Percentiles rank a stretch among this genome's conserved stretches.
phyloP scores from a whole-genome alignment of 2,113 vertebrate genomes.

The Odobenus rosmarus region DNA sequence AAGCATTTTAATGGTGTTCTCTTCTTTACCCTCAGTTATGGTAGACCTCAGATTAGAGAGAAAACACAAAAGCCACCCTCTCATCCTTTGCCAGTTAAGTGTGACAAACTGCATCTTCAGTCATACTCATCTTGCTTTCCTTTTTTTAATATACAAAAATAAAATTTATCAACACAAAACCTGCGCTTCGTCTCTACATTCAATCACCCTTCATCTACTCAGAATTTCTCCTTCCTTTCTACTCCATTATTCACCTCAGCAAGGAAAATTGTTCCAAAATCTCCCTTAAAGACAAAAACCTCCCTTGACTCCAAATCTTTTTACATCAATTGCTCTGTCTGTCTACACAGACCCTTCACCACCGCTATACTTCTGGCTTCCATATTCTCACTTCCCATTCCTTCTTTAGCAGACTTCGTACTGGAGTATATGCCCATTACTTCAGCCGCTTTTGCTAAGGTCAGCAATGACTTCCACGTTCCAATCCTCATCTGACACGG shows the following conservation, averaged over 20 bases:
- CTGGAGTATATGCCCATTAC: too few species aligned
- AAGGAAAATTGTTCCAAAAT: background rate
- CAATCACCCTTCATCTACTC: background rate
- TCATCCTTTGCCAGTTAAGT: background rate
- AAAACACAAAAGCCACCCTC: background rate
- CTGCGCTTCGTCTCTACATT: background rate
- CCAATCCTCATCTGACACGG: background rate
- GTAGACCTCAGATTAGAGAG: background rate
- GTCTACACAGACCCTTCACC: background rate
- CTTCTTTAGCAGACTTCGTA: background rate
- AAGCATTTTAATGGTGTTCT: constrained; percentile 7
- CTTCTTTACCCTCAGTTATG: background rate
- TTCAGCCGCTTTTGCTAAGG: background rate
- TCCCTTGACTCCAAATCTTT: background rate
- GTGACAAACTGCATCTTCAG: background rate
- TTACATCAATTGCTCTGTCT: background rate
- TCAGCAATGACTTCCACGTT: background rate
- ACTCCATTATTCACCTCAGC: background rate
- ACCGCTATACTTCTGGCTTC: background rate
- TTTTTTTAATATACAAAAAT: background rate
- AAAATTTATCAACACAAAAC: background rate
- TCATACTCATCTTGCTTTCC: background rate
- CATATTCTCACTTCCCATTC: background rate
- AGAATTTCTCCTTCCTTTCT: background rate
- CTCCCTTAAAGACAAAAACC: background rate